phyloP scores from a whole-genome alignment of 1,140 invertebrate species.

The Monomorium pharaonis region DNA sequence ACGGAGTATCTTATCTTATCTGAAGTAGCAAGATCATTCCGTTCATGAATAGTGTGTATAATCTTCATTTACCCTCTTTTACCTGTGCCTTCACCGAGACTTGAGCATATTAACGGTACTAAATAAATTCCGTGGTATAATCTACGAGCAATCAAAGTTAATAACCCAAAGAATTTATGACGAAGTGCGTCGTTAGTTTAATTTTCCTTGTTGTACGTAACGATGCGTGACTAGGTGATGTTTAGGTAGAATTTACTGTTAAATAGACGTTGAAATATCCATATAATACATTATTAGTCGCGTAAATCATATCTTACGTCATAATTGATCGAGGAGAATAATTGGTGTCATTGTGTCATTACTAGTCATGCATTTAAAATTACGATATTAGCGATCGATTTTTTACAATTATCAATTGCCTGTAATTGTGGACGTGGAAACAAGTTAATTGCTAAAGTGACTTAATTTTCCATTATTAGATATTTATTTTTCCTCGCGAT shows the following conservation, averaged over 20 bases:
- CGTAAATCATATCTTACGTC: slow-evolving; percentile 15
- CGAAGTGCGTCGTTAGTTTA: slow-evolving; percentile 65
- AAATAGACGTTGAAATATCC: slow-evolving; percentile 55
- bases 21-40: slow-evolving; percentile 11
- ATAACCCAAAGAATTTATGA: slow-evolving; percentile 70
- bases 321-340: slow-evolving; percentile 12
- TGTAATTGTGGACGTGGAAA: not conserved
- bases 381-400: not conserved
- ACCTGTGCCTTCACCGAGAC: slow-evolving; percentile 22
- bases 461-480: not conserved
- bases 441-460: not conserved
- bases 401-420: not conserved
- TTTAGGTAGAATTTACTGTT: slow-evolving; percentile 48
- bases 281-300: not conserved
- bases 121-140: slow-evolving; percentile 68
- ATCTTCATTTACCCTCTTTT: slow-evolving; percentile 56
- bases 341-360: not conserved
- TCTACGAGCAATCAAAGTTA: slow-evolving; percentile 65
- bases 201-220: slow-evolving; percentile 70
- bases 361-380: not conserved
- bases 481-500: not conserved
- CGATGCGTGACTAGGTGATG: slow-evolving; percentile 68
- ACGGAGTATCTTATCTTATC: slow-evolving; percentile 29
- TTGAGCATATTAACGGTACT: slow-evolving; percentile 64
- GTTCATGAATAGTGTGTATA: slow-evolving; percentile 40